Evolutionary conservation across 1,140 invertebrate genomes (phyloP).

Genomic region (Steinernema feltiae): DNA sequence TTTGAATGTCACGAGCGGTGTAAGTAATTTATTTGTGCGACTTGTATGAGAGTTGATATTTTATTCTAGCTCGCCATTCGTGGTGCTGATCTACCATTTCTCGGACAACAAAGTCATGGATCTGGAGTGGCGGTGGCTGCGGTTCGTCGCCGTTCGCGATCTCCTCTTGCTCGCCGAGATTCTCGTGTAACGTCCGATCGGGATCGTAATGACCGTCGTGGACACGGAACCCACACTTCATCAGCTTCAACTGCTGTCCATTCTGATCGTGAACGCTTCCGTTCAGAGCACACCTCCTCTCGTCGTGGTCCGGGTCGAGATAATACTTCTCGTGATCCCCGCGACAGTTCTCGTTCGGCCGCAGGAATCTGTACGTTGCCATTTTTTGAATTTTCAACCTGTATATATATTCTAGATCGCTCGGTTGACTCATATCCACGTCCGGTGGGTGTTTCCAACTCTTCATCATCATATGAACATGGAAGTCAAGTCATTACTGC

Average conservation of each 20-base stretch:
- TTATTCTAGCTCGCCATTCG: not conserved
- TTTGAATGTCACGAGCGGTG: not conserved
- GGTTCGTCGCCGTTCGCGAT: not conserved
- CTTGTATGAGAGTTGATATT: not conserved
- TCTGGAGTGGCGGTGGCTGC: too few species aligned
- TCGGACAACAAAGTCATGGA: not conserved
- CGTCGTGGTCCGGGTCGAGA: not conserved
- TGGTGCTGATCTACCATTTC: not conserved
- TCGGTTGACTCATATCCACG: not conserved
- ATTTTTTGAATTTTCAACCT: not conserved
- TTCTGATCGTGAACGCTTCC: not conserved
- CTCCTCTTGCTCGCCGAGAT: not conserved
- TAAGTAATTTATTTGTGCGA: not conserved
- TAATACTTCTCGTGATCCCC: not conserved
- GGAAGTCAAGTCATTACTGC: not conserved
- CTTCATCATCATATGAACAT: not conserved
- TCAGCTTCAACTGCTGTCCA: not conserved
- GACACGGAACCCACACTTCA: not conserved
- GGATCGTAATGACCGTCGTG: not conserved
- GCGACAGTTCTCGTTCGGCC: constrained; percentile 3
- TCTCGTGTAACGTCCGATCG: not conserved
- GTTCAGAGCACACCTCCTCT: not conserved
- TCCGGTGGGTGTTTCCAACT: not conserved
- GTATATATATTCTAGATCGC: not conserved
- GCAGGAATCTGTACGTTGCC: not conserved